These are phyloP conservation scores for Syrphus vitripennis DNA, from an alignment of 2,888 invertebrate genomes.

Conservation along the genomic window DNA sequence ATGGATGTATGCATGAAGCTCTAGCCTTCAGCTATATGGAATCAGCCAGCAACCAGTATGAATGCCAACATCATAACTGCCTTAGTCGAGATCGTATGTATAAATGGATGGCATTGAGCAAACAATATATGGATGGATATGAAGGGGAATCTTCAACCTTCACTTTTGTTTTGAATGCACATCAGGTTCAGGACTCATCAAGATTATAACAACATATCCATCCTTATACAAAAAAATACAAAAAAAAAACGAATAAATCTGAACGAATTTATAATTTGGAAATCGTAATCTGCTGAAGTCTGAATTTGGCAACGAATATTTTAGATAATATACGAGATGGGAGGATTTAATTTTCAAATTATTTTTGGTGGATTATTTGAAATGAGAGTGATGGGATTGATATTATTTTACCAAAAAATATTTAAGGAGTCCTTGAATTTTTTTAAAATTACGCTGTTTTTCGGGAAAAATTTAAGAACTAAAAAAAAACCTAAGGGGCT, in stretches of 20 bases:
- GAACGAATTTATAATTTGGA: neutral
- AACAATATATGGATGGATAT: neutral
- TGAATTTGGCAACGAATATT: neutral
- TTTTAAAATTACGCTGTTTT: too few species aligned
- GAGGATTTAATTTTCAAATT: neutral
- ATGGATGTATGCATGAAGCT: neutral
- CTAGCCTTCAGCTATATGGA: neutral
- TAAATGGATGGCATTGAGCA: constrained; percentile 9
- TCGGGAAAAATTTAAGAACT: too few species aligned
- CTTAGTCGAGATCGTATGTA: constrained; percentile 8
- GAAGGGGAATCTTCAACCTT: neutral
- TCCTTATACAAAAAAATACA: too few species aligned
- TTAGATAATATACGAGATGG: neutral
- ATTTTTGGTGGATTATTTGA: neutral
- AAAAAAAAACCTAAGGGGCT: too few species aligned
- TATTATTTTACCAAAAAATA: neutral
- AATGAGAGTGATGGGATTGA: neutral
- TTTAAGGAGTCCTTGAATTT: too few species aligned
- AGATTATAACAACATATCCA: neutral
- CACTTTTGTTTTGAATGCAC: neutral
- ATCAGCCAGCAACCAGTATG: neutral
- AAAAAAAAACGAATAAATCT: neutral
- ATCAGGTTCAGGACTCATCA: neutral
- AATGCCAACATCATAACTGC: constrained; percentile 13
- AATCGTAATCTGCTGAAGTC: neutral